These are phyloP conservation scores for Allophyes oxyacanthae DNA, from an alignment of 2,888 invertebrate genomes.

Conservation along the genomic window DNA sequence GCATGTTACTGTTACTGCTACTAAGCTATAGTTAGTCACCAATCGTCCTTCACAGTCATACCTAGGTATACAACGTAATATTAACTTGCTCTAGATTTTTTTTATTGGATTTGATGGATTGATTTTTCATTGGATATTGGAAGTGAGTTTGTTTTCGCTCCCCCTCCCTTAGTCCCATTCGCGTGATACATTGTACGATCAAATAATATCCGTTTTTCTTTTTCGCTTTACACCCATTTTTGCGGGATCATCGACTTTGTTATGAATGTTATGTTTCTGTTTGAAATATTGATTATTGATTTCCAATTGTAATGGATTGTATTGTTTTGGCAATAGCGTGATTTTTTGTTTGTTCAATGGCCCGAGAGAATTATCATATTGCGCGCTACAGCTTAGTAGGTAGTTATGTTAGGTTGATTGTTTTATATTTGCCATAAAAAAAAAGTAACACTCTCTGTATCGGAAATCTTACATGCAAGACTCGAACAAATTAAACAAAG, in stretches of 20 bases:
- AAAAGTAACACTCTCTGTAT: no score
- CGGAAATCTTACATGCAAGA: no score
- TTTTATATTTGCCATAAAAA: not conserved
- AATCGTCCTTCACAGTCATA: conserved; percentile 48
- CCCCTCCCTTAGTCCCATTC: conserved; percentile 58
- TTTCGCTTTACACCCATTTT: conserved; percentile 65
- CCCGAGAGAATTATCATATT: not conserved
- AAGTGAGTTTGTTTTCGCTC: conserved; percentile 66
- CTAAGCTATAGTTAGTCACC: conserved; percentile 45
- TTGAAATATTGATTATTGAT: conserved; percentile 53
- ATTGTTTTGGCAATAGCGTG: conserved; percentile 18
- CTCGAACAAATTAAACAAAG: no score
- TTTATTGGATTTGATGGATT: conserved; percentile 72
- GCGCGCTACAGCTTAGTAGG: no score
- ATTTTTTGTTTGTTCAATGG: conserved; percentile 18
- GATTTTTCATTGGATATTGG: conserved; percentile 74
- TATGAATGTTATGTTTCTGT: conserved; percentile 50
- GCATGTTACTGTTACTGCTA: no score
- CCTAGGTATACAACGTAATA: conserved; percentile 61
- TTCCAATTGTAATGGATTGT: conserved; percentile 24
- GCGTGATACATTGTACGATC: conserved; percentile 68
- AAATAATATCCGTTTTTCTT: conserved; percentile 71
- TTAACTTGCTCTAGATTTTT: conserved; percentile 67
- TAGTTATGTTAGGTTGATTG: no score
- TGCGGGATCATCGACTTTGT: conserved; percentile 55